phyloP scores from a whole-genome alignment of 2,797 vertebrate genomes.

The Pipistrellus pipistrellus region DNA sequence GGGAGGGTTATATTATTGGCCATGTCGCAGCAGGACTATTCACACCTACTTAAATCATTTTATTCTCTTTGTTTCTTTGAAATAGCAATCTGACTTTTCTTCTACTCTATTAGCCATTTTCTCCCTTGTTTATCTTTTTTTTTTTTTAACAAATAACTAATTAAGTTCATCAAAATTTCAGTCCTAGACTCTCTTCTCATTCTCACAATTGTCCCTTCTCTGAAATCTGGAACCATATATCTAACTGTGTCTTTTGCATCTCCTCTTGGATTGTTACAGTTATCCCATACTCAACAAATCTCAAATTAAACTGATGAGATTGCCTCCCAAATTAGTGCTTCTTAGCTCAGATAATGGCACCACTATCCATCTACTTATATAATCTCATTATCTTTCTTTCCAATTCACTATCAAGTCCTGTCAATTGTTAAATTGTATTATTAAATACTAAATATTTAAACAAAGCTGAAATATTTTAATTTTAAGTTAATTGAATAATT shows the following conservation, averaged over 20 bases:
- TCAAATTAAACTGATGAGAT: neutral
- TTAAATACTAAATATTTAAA: neutral
- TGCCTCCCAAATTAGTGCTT: conserved; percentile 15
- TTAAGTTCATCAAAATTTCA: conserved; percentile 14
- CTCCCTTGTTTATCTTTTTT: neutral
- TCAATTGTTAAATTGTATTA: neutral
- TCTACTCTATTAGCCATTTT: neutral
- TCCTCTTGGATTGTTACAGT: conserved; percentile 7
- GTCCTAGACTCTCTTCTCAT: neutral
- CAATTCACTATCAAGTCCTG: neutral
- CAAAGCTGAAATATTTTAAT: conserved; percentile 27
- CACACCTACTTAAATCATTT: neutral
- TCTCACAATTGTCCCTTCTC: neutral
- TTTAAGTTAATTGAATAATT: conserved; percentile 43
- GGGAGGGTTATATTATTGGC: neutral
- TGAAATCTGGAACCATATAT: neutral
- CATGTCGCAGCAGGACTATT: neutral
- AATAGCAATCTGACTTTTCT: neutral
- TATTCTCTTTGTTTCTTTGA: neutral
- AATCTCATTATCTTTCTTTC: neutral
- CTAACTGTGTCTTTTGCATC: neutral
- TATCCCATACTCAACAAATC: neutral
- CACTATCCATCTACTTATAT: neutral
- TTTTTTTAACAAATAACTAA: neutral
- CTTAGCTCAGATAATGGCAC: neutral